Conservation (phyloP, 2,113 vertebrate genomes). For the Muntiacus reevesi region DNA sequence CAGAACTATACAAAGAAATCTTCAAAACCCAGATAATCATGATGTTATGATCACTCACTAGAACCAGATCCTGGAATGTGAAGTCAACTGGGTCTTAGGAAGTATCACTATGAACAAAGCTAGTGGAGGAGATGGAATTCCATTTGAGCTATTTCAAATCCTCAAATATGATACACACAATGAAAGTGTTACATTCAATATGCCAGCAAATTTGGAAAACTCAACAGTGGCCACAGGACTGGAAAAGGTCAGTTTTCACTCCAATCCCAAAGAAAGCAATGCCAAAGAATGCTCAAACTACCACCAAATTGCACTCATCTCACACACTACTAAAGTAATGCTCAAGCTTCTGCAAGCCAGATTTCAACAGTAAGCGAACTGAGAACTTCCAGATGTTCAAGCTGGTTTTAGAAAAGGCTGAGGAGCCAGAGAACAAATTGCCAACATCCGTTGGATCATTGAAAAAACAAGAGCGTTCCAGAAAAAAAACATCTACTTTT, state of each 20-base stretch:
- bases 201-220: not conserved
- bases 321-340: not conserved
- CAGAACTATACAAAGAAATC: not conserved
- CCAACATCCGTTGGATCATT: not conserved
- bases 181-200: not conserved
- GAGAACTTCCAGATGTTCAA: not conserved
- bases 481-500: not conserved
- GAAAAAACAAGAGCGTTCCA: not conserved
- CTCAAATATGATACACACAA: not conserved
- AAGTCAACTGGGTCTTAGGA: not conserved
- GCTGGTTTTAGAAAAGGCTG: not conserved
- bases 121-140: not conserved
- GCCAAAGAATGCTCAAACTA: not conserved
- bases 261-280: not conserved
- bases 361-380: not conserved
- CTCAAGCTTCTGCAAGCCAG: not conserved
- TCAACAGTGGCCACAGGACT: not conserved
- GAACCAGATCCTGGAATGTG: not conserved
- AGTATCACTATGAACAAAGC: not conserved
- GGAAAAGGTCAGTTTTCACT: not conserved
- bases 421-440: not conserved
- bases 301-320: not conserved
- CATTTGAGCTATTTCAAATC: not conserved
- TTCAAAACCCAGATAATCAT: not conserved
- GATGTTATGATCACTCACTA: not conserved